Evolutionary conservation across 2,888 invertebrate species (phyloP), one percentile per base, ranked within the genome.

Genomic region (Aricia artaxerxes): DNA sequence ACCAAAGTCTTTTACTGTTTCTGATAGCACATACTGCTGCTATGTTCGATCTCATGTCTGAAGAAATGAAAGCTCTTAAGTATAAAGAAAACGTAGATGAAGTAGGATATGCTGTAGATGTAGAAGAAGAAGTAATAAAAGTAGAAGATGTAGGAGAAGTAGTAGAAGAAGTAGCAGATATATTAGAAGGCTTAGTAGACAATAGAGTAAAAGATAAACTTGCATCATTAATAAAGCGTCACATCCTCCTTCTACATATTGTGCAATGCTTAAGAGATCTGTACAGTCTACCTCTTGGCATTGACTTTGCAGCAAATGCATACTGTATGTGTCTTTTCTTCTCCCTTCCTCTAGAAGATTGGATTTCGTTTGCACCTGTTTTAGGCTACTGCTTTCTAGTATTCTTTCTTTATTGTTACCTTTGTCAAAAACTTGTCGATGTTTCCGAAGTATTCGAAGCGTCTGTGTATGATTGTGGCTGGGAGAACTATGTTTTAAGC

Each of bases 381-480:
- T 78, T 90, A 1, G 81, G 88, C 4, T 93, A 92, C 79, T 91
- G 92, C 80, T 88, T 90, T 77, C 60, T 89, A 0, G 88, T 89
- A 0, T 92, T 92, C 82, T 93, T 93, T 80, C 82, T 94, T 40
- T 93, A 93, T 80, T 93, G 92, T 82, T 91, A 88, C 69, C 85
- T 92, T 1, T 88, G 93, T 81, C 93, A 94, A 81, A 85, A 85
- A 57, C 81, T 93, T 80, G 88, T 90, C 1, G 89, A 92, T 80
- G 89, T 90, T 7, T 87, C 93, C 0, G 90, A 91, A 81, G 79
- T 80, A 2, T 93, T 92, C 76, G 92, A 90, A 81, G 87, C 81
- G 4, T 86, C 92, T 0, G 88, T 92, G 0, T 93, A 92, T 79
- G 84, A 88, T 69, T 92, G 93, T 81, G 93, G 93, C 0, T 93